Conservation (phyloP, 2,888 invertebrate species). For the Parnassius apollo region DNA sequence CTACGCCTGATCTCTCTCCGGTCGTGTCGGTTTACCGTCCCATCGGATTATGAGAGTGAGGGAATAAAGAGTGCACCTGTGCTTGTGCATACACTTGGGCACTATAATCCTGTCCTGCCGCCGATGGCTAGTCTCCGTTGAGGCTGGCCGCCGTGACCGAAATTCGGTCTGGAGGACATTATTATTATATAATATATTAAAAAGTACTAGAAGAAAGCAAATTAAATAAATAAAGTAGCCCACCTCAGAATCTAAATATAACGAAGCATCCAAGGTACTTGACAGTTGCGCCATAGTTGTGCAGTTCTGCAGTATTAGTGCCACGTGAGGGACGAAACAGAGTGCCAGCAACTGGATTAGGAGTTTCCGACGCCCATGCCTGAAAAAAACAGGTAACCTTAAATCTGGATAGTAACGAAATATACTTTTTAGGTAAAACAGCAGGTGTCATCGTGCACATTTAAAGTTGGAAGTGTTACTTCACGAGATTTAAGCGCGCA, state of each 20-base stretch:
- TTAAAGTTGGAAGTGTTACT: no score
- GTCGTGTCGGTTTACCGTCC: no score
- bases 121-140: no score
- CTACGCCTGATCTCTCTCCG: no score
- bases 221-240: constrained; percentile 24
- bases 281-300: constrained; percentile 75
- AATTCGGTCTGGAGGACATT: no score
- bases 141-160: no score
- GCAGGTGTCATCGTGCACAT: no score
- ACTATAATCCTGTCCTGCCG: no score
- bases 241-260: constrained; percentile 75
- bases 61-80: no score
- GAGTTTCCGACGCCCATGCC: constrained; percentile 70
- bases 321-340: constrained; percentile 80
- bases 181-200: no score
- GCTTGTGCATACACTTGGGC: no score
- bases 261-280: constrained; percentile 65
- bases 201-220: neutral
- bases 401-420: neutral
- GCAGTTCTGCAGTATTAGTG: constrained; percentile 78
- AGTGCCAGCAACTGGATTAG: constrained; percentile 77
- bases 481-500: neutral
- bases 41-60: no score
- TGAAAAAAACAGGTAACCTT: constrained; percentile 29
- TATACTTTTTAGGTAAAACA: neutral